These are phyloP conservation scores for Sapayoa aenigma DNA, from an alignment of 2,113 vertebrate genomes.

Conservation along the genomic window DNA sequence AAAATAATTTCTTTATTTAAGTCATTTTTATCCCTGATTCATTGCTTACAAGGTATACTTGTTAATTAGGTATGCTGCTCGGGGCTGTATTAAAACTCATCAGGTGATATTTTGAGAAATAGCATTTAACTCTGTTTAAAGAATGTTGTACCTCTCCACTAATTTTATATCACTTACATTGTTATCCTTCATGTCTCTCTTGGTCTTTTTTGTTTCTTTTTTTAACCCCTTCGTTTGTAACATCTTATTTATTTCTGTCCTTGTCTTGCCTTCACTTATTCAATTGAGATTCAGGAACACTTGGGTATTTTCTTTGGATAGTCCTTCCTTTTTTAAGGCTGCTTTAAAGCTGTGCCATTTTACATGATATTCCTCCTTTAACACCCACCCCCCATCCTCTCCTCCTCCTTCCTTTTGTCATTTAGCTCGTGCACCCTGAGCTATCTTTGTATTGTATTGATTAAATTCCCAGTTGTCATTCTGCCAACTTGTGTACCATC, in stretches of 20 bases:
- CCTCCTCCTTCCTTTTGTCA: neutral
- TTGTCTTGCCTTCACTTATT: neutral
- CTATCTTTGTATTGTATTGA: neutral
- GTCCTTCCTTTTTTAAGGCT: neutral
- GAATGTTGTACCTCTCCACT: neutral
- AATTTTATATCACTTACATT: neutral
- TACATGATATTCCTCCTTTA: neutral
- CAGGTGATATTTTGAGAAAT: neutral
- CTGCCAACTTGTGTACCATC: neutral
- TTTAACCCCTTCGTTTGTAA: neutral
- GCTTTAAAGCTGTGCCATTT: neutral
- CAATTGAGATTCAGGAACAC: neutral
- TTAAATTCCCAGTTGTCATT: neutral
- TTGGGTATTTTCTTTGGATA: neutral
- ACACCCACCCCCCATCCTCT: neutral
- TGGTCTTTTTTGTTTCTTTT: neutral
- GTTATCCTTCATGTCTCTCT: neutral
- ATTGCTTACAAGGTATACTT: neutral
- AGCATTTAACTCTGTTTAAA: neutral
- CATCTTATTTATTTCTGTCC: neutral
- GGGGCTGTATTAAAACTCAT: neutral
- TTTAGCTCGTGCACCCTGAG: neutral
- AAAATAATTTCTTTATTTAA: neutral
- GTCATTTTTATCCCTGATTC: neutral
- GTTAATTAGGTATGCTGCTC: neutral